Evolutionary conservation across 2,888 invertebrate genomes (phyloP), one percentile per base, ranked within the genome.

Genomic region (Apodemia zela): DNA sequence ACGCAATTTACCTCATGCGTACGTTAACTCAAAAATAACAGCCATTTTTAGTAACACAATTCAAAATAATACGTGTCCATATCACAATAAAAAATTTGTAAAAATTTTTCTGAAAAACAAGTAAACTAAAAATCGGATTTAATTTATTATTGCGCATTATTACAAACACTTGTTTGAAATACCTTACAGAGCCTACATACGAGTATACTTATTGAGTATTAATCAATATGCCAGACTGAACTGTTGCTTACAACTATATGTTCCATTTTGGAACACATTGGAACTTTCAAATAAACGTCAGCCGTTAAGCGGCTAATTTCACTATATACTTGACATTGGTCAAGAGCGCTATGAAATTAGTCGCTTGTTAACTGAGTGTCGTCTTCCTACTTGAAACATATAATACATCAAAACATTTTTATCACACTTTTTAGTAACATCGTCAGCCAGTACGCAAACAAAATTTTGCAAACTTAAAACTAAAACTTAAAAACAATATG

Each of bases 201-300:
- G 33, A 51, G n/a, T 51, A 51, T 51, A 51, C 51, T 13, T 21
- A 18, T 21, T 49, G 51, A 51, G 51, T 51, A 51, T 51, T 18
- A 51, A 51, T 51, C 17, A 38, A 17, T 51, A 51, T 6, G 18
- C 15, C 21, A 51, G 4, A n/a, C n/a, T n/a, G n/a, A 13, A 51
- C 51, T 51, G 21, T 21, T 51, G 13, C 13, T 10, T 10, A 18
- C 21, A 38, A 13, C 38, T 38, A 38, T 38, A 13, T 11, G 13
- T 13, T 38, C 38, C 13, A 38, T 38, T 38, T 38, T 13, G 38
- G 38, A 38, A 38, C 13, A 38, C 38, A 38, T 38, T 38, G 38
- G 38, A 38, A 38, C 38, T 38, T 38, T 38, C 38, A 38, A 38
- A 38, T 38, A 38, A 38, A 38, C 11, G 11, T 38, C 11, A 38